phyloP scores from a whole-genome alignment of 2,888 invertebrate species.

The Onchidella celtica region DNA sequence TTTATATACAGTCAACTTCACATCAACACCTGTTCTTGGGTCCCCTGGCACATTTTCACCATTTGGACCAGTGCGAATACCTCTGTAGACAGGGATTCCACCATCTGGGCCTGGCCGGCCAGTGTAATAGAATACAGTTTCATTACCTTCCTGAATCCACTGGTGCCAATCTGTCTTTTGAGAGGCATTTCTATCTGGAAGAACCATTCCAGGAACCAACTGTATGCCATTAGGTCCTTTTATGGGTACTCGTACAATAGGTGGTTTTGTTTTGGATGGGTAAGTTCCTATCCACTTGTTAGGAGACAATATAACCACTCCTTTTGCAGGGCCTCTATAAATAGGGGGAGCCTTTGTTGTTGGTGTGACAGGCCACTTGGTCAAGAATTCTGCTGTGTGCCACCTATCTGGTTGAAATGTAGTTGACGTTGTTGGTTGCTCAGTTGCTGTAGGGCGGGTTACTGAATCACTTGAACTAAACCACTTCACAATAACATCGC shows the following conservation, averaged over 20 bases:
- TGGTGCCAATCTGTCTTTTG: too few species aligned
- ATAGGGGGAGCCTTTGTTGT: slow-evolving; percentile 23
- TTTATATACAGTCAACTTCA: slow-evolving; percentile 44
- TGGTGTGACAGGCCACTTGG: neutral
- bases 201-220: neutral
- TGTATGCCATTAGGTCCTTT: neutral
- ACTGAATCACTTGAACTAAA: slow-evolving; percentile 11
- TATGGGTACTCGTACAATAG: neutral
- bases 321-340: slow-evolving; percentile 17
- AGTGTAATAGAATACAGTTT: slow-evolving; percentile 8
- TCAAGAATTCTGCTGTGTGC: neutral
- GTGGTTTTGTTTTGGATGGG: neutral
- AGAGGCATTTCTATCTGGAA: neutral
- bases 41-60: neutral
- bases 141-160: neutral
- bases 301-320: neutral
- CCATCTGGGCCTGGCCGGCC: neutral
- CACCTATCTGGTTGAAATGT: neutral
- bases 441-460: neutral
- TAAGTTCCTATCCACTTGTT: neutral
- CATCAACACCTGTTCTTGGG: slow-evolving; percentile 3
- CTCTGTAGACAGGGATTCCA: neutral
- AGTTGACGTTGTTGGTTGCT: neutral
- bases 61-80: neutral
- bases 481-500: neutral